Evolutionary conservation across 2,113 vertebrate genomes (phyloP), one percentile per base, ranked within the genome.

Genomic region (Numenius arquata): DNA sequence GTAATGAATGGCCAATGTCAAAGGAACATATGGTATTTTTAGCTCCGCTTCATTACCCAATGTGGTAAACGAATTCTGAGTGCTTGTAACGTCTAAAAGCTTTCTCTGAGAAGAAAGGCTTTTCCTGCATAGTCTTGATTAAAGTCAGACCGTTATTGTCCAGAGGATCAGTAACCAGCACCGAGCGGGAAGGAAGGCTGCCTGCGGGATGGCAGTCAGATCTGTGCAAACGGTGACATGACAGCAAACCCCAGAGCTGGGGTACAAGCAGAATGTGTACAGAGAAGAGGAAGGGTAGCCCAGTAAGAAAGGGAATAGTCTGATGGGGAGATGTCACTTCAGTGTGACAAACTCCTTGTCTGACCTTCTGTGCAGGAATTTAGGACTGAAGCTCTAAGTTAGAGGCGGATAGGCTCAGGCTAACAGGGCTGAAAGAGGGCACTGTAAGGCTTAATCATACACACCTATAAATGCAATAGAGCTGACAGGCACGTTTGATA

Each of bases 1-100:
- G 77, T 95, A 96, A 93, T 93, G 95, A 96, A 96, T 95, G 96
- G 96, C 87, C 91, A 86, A 81, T 92, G 96, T 81, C 95, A 92
- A 27, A 91, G 95, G 83, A 93, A 72, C 94, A 96, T 90, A 66
- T 6, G 95, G 95, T 93, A 95, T 91, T 83, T 96, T 94, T 90
- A 96, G 93, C 93, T 95, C 68, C 91, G 93, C 93, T 92, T 96
- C 93, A 91, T 96, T 96, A 96, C 91, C 93, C 89, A 56, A 2
- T 19, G 90, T 87, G 86, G 88, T 94, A 94, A 95, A 94, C 1
- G 36, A 95, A 80, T 89, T 67, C 78, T 76, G 78, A 79, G 48
- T 65, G 63, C 62, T 93, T 93, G 90, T 91, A 95, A 95, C 0
- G 1, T 82, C 88, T 75, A 77, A 89, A 96, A 95, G 86, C 90